Conservation (phyloP, 2,113 vertebrate species). For the Pimephales promelas region DNA sequence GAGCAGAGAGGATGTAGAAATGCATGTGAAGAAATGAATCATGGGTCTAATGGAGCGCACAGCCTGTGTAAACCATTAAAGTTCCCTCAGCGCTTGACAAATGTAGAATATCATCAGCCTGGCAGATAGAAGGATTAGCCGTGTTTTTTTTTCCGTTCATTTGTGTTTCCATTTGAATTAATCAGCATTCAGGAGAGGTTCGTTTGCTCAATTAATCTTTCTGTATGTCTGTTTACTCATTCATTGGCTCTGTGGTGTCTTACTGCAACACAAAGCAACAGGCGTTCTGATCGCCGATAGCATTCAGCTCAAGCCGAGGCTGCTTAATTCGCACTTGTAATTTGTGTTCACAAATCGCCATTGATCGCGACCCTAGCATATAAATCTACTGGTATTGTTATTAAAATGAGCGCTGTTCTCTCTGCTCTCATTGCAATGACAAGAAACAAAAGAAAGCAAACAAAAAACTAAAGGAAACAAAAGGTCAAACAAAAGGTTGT, state of each 20-base stretch:
- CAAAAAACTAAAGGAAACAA: slow-evolving; percentile 48
- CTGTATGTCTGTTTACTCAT: slow-evolving; percentile 41
- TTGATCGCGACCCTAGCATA: slow-evolving; percentile 13
- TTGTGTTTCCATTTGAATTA: slow-evolving; percentile 51
- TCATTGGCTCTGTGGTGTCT: slow-evolving; percentile 31
- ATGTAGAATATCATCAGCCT: slow-evolving; percentile 6
- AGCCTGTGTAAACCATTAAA: slow-evolving; percentile 23
- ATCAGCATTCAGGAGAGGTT: slow-evolving; percentile 40
- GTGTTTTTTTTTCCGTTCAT: slow-evolving; percentile 42
- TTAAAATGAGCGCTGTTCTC: slow-evolving; percentile 64
- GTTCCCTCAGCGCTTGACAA: slow-evolving; percentile 2
- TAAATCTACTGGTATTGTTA: slow-evolving; percentile 63
- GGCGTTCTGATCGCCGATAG: slow-evolving; percentile 50
- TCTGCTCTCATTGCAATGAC: slow-evolving; percentile 55
- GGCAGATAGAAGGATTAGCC: slow-evolving; percentile 32
- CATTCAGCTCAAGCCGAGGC: not conserved
- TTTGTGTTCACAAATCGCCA: slow-evolving; percentile 42
- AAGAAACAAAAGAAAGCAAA: slow-evolving; percentile 56
- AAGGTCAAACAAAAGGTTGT: slow-evolving; percentile 23
- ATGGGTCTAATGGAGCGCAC: slow-evolving; percentile 38
- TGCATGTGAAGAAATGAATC: slow-evolving; percentile 49
- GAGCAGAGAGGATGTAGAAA: slow-evolving; percentile 44
- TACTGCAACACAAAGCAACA: slow-evolving; percentile 51
- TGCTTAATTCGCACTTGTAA: slow-evolving; percentile 41
- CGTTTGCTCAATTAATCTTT: slow-evolving; percentile 54